phyloP scores from a whole-genome alignment of 2,888 invertebrate genomes.

The Tinea trinotella region DNA sequence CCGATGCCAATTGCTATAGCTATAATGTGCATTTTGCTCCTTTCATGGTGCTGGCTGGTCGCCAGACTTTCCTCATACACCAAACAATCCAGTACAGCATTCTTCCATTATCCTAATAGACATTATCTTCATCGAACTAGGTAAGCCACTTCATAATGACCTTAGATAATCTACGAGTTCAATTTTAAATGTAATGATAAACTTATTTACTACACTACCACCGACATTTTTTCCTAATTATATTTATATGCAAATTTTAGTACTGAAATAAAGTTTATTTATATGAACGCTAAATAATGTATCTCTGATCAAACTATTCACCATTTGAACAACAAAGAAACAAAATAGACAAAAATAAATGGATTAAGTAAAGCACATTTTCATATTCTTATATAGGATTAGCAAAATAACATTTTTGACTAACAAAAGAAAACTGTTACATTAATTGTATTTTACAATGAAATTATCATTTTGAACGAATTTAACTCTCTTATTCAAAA shows the following conservation, averaged over 20 bases:
- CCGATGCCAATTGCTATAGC: slow-evolving; percentile 17
- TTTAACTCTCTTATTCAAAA: background rate
- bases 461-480: slow-evolving; percentile 9
- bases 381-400: background rate
- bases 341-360: no score
- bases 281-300: no score
- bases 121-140: slow-evolving; percentile 20
- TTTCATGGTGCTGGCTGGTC: slow-evolving; percentile 2
- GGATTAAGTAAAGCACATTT: no score
- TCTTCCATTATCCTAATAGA: slow-evolving; percentile 56
- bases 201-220: no score
- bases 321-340: no score
- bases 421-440: background rate
- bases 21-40: slow-evolving; percentile 14
- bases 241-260: no score
- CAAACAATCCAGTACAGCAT: slow-evolving; percentile 33
- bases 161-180: no score
- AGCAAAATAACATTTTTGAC: background rate
- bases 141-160: background rate
- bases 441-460: background rate
- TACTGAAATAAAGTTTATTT: no score
- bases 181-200: no score
- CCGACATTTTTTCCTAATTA: no score
- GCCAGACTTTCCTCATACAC: slow-evolving; percentile 13
- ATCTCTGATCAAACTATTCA: no score